Percentiles rank a stretch among this genome's conserved stretches.
Conservation (phyloP, 2,888 invertebrate species). For the Bursaphelenchus okinawaensis region DNA sequence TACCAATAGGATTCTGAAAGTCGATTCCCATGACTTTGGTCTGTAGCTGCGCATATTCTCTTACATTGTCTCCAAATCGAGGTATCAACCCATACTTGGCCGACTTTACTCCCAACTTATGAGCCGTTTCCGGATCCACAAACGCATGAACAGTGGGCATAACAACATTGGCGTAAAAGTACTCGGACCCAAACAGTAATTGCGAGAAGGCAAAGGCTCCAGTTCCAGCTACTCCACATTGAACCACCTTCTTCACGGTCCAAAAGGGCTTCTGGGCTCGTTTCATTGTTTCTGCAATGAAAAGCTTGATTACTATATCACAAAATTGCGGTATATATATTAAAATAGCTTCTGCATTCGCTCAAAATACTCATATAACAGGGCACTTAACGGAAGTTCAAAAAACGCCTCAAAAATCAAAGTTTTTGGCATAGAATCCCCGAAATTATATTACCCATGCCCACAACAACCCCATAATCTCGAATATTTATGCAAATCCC, state of each 20-base stretch:
- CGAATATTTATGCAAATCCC: no score
- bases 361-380: no score
- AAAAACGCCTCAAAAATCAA: no score
- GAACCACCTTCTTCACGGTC: neutral
- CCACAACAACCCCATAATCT: no score
- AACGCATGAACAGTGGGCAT: conserved; percentile 48
- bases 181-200: conserved; percentile 40
- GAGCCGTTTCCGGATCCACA: conserved; percentile 49
- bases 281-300: no score
- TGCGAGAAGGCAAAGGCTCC: conserved; percentile 33
- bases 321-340: no score
- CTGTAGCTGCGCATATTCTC: conserved; percentile 48
- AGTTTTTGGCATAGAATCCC: no score
- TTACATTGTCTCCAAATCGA: conserved; percentile 38
- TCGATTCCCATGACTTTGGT: conserved; percentile 59
- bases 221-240: conserved; percentile 19
- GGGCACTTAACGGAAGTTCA: no score
- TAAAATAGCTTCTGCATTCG: no score
- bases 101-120: conserved; percentile 40
- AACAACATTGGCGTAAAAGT: conserved; percentile 45
- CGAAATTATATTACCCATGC: no score
- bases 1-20: conserved; percentile 74
- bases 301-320: no score
- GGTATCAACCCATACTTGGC: conserved; percentile 48
- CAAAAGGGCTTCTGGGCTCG: neutral